Percentiles rank a stretch among this genome's conserved stretches.
Evolutionary conservation across 2,888 invertebrate genomes (phyloP).

Genomic region (Pharmacophagus antenor): DNA sequence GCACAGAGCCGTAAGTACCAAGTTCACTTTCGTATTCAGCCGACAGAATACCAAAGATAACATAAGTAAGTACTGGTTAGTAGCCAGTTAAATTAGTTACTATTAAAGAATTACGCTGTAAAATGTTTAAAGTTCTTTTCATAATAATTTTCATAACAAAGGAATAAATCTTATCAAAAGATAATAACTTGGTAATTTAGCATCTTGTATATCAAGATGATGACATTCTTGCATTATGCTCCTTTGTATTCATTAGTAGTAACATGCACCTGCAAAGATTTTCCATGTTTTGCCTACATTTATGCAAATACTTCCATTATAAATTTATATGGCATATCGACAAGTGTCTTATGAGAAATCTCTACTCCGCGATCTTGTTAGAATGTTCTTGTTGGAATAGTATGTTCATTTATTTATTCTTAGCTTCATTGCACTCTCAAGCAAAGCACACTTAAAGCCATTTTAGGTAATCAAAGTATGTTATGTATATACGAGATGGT

Average conservation of each 20-base stretch:
- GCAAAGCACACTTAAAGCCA: too few relatives aligned
- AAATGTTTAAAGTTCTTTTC: too few relatives aligned
- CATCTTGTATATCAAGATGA: slow-evolving; percentile 23
- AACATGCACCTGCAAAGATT: slow-evolving; percentile 30
- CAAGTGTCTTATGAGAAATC: slow-evolving; percentile 28
- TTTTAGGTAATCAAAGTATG: too few relatives aligned
- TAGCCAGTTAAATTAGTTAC: too few relatives aligned
- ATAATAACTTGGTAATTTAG: slow-evolving; percentile 7
- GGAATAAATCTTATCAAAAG: neutral
- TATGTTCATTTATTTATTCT: too few relatives aligned
- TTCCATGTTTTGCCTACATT: slow-evolving; percentile 30
- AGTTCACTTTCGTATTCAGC: too few relatives aligned
- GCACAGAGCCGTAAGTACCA: too few relatives aligned
- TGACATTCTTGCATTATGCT: slow-evolving; percentile 23
- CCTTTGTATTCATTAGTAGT: slow-evolving; percentile 29
- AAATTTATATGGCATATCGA: slow-evolving; percentile 29
- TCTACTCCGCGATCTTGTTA: slow-evolving; percentile 21
- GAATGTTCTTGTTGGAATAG: slow-evolving; percentile 15
- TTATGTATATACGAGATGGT: neutral
- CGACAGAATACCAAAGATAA: too few relatives aligned
- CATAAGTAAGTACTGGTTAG: too few relatives aligned
- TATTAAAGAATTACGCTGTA: too few relatives aligned
- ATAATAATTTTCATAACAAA: too few relatives aligned
- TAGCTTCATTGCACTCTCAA: too few relatives aligned
- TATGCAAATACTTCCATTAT: slow-evolving; percentile 29